phyloP scores from a whole-genome alignment of 2,113 vertebrate species.

The Trogon surrucura region DNA sequence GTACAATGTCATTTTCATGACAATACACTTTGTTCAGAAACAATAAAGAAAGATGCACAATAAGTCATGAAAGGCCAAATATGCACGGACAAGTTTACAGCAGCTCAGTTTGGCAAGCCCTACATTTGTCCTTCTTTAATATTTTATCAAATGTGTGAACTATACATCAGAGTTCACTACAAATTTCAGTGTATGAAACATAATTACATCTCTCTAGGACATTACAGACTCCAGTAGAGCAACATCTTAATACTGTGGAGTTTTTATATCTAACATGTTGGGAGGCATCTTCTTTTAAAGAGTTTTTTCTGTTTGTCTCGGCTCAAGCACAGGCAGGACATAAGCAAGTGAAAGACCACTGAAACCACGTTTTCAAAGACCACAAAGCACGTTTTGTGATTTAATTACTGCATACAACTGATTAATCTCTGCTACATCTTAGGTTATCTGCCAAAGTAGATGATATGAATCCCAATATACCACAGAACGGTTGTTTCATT shows the following conservation, averaged over 20 bases:
- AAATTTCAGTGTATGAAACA: neutral
- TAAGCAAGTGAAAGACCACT: neutral
- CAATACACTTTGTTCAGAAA: constrained; percentile 62
- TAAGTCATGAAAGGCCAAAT: constrained; percentile 72
- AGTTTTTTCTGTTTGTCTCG: constrained; percentile 3
- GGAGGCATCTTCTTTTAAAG: constrained; percentile 51
- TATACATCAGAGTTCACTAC: constrained; percentile 6
- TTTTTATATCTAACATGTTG: constrained; percentile 47
- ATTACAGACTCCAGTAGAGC: constrained; percentile 26
- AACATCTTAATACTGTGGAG: constrained; percentile 3
- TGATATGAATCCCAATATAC: constrained; percentile 13
- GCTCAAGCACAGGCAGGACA: constrained; percentile 11
- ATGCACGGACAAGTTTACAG: constrained; percentile 48
- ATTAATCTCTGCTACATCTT: constrained; percentile 56
- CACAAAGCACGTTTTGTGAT: neutral
- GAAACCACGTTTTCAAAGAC: constrained; percentile 1
- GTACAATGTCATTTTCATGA: constrained; percentile 75
- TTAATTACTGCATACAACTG: constrained; percentile 48
- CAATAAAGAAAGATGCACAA: constrained; percentile 59
- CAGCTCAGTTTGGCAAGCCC: constrained; percentile 23
- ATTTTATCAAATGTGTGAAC: constrained; percentile 55
- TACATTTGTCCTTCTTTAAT: constrained; percentile 60
- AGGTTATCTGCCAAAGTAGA: constrained; percentile 55
- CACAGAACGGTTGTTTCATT: constrained; percentile 22
- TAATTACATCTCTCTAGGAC: constrained; percentile 56